Conservation (phyloP, 2,797 vertebrate species). For the Chromis chromis region DNA sequence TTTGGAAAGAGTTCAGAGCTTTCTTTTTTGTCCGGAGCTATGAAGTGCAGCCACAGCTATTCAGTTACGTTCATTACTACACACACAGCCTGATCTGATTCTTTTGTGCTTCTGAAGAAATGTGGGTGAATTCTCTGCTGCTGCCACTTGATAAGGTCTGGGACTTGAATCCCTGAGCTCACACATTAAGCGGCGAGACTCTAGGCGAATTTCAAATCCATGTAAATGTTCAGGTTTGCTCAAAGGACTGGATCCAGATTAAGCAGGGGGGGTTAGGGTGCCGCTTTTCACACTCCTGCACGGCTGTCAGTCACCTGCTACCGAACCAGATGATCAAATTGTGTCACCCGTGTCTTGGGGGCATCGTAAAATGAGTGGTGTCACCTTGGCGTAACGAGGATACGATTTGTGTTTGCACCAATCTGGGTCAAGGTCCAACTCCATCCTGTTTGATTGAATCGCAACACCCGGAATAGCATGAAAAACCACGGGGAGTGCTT, state of each 20-base stretch:
- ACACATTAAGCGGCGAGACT: constrained; percentile 3
- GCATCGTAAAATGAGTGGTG: constrained; percentile 29
- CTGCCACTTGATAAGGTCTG: constrained; percentile 48
- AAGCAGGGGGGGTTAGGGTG: background rate
- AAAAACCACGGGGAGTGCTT: constrained; percentile 34
- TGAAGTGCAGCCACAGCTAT: constrained; percentile 42
- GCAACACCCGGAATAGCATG: constrained; percentile 28
- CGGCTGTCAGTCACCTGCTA: constrained; percentile 13
- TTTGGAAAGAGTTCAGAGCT: constrained; percentile 47
- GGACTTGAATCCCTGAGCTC: constrained; percentile 57
- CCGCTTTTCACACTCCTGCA: background rate
- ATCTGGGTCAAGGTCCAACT: constrained; percentile 51
- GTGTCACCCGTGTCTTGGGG: constrained; percentile 30
- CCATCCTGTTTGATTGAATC: constrained; percentile 37
- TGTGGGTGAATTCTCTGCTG: constrained; percentile 45
- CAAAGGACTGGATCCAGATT: constrained; percentile 10
- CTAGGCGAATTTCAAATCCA: constrained; percentile 30
- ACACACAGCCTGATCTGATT: constrained; percentile 29
- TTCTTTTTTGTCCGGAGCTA: constrained; percentile 28
- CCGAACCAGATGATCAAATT: constrained; percentile 31
- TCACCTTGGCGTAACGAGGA: constrained; percentile 43
- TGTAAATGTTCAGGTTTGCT: constrained; percentile 9
- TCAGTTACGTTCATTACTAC: constrained; percentile 17
- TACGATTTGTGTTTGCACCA: constrained; percentile 9
- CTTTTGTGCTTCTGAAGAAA: constrained; percentile 33